These are phyloP conservation scores for Merluccius polli DNA, from an alignment of 2,797 vertebrate genomes.

Conservation along the genomic window DNA sequence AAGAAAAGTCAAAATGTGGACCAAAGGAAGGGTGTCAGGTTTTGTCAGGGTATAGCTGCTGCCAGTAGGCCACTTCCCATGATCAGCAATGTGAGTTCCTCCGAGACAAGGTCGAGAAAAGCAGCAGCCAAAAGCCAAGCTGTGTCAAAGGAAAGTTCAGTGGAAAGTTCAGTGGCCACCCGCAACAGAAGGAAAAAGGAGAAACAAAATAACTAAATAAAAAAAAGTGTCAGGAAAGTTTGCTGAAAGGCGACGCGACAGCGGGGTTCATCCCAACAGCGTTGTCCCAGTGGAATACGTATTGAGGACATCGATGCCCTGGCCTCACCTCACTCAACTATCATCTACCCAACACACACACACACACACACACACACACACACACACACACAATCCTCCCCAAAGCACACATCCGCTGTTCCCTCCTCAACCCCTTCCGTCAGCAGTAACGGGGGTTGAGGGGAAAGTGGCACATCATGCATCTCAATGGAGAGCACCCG, in stretches of 20 bases:
- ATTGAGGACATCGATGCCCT: background rate
- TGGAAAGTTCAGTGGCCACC: background rate
- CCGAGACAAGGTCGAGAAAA: background rate
- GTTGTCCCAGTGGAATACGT: background rate
- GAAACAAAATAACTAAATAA: background rate
- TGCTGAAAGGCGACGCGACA: background rate
- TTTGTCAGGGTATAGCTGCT: too few relatives aligned
- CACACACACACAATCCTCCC: background rate
- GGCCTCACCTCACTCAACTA: background rate
- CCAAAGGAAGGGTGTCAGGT: background rate
- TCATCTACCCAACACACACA: background rate
- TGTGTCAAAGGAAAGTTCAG: conserved; percentile 2
- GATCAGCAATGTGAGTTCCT: background rate
- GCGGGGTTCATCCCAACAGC: background rate
- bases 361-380: background rate
- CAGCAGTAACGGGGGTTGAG: too few relatives aligned
- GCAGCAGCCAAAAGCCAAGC: background rate
- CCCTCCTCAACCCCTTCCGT: too few relatives aligned
- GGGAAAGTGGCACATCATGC: too few relatives aligned
- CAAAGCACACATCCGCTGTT: too few relatives aligned
- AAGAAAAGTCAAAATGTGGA: background rate
- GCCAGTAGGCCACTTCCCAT: background rate
- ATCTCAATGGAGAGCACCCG: too few relatives aligned
- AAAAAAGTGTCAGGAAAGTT: background rate
- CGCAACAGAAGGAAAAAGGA: background rate